These are phyloP conservation scores for Rhizomys pruinosus DNA, from an alignment of 2,113 vertebrate species.

Conservation along the genomic window DNA sequence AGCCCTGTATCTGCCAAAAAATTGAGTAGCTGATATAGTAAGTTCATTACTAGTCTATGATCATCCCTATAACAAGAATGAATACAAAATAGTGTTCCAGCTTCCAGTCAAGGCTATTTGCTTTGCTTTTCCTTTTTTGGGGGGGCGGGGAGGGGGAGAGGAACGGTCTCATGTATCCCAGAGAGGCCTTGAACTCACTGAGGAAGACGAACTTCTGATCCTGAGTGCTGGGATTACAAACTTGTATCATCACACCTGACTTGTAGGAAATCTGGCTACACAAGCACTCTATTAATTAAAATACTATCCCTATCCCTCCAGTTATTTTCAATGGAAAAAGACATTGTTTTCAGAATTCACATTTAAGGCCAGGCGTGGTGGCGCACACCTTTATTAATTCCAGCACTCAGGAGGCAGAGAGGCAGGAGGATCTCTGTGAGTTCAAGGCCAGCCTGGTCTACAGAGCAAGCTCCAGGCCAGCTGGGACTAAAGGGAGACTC, in stretches of 20 bases:
- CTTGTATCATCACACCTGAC: neutral
- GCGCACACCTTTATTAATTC: too few species aligned
- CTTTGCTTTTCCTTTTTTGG: neutral
- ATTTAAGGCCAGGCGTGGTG: too few species aligned
- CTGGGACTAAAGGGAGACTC: too few species aligned
- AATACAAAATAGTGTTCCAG: neutral
- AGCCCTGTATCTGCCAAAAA: conserved; percentile 15
- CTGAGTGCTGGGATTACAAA: neutral
- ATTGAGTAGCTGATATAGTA: neutral
- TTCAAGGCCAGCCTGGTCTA: too few species aligned
- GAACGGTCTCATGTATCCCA: neutral
- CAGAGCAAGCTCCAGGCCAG: too few species aligned
- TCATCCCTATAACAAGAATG: neutral
- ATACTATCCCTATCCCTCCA: neutral
- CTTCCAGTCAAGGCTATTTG: neutral
- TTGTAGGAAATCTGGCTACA: neutral
- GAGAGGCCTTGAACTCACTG: neutral
- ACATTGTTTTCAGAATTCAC: conserved; percentile 27
- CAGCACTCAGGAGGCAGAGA: too few species aligned
- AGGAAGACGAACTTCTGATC: neutral
- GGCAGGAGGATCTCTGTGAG: too few species aligned
- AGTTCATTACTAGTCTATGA: neutral
- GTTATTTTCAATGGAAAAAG: conserved; percentile 1
- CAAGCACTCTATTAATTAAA: neutral
- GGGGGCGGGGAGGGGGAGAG: neutral